Evolutionary conservation across 2,113 vertebrate genomes (phyloP).

Genomic region (Australoheros scitulus): DNA sequence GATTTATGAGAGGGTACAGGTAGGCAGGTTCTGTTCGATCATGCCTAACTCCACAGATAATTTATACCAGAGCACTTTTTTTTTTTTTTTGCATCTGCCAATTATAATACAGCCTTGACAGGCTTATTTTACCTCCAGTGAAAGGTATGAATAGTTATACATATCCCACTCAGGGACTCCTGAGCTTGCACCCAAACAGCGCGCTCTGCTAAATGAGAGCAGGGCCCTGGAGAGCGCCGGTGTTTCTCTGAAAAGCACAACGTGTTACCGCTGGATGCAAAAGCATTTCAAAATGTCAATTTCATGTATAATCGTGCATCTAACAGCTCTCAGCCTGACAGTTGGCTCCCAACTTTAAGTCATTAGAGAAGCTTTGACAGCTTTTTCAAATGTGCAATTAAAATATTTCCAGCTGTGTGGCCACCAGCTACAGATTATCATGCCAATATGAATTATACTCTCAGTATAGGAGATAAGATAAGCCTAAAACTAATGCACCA

Average conservation of each 20-base stretch:
- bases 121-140: constrained; percentile 6
- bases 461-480: constrained; percentile 12
- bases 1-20: constrained; percentile 21
- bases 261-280: constrained; percentile 35
- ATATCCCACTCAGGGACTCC: constrained; percentile 20
- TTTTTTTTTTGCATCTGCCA: background rate
- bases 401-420: constrained; percentile 27
- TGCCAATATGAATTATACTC: constrained; percentile 26
- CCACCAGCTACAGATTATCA: background rate
- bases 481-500: constrained; percentile 26
- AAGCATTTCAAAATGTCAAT: constrained; percentile 59
- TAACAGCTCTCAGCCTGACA: constrained; percentile 36
- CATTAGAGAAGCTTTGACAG: constrained; percentile 25
- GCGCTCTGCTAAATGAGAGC: constrained; percentile 45
- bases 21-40: background rate
- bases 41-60: background rate
- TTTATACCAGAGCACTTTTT: background rate
- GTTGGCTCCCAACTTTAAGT: constrained; percentile 32
- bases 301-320: constrained; percentile 48
- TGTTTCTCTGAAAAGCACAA: constrained; percentile 24
- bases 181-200: constrained; percentile 5
- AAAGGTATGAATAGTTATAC: constrained; percentile 22
- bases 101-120: constrained; percentile 1
- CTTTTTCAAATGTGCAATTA: constrained; percentile 48
- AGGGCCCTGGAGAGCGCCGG: constrained; percentile 23